Conservation (phyloP, 2,113 vertebrate genomes). For the Perca flavescens region DNA sequence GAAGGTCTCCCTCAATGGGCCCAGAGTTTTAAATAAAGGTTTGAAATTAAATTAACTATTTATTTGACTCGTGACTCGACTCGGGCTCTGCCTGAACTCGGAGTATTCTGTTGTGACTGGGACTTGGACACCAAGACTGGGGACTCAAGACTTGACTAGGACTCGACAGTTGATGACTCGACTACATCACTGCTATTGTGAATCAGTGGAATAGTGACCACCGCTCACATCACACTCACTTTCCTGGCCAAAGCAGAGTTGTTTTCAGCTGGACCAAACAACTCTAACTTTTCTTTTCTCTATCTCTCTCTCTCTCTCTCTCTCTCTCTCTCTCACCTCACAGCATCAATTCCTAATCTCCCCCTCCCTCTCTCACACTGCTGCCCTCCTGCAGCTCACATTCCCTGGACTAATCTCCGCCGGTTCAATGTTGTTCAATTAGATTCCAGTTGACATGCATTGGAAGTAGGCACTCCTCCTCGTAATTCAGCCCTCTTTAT, state of each 20-base stretch:
- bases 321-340: slow-evolving; percentile 7
- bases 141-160: no score
- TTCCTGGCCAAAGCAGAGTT: not conserved
- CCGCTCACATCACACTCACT: not conserved
- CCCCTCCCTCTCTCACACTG: slow-evolving; percentile 27
- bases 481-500: slow-evolving; percentile 89
- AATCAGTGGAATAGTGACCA: not conserved
- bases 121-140: no score
- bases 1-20: no score
- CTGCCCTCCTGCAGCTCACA: slow-evolving; percentile 65
- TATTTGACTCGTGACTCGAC: no score
- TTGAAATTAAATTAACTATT: no score
- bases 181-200: not conserved
- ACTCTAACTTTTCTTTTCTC: slow-evolving; percentile 32
- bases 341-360: slow-evolving; percentile 30
- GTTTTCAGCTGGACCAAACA: slow-evolving; percentile 21
- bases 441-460: slow-evolving; percentile 90
- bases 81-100: no score
- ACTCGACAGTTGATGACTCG: no score
- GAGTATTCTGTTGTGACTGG: no score
- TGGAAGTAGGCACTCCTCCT: slow-evolving; percentile 83
- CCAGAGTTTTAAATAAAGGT: no score
- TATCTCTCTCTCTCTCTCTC: not conserved
- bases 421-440: slow-evolving; percentile 87
- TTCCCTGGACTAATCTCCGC: slow-evolving; percentile 84